phyloP scores from a whole-genome alignment of 2,113 vertebrate species.

The Rhodinocichla rosea region DNA sequence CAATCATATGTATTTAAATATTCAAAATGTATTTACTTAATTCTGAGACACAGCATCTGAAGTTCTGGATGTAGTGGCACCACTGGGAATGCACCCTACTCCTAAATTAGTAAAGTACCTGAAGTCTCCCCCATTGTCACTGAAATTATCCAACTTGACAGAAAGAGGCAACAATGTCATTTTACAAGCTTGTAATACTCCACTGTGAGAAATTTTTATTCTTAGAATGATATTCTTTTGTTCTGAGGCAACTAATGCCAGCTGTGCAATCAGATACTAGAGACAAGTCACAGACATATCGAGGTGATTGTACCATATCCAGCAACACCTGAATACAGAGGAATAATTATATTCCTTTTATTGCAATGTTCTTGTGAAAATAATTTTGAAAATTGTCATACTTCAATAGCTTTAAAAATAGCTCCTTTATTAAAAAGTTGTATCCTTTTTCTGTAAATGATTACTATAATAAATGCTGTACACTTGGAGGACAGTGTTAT shows the following conservation, averaged over 20 bases:
- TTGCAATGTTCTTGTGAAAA: not conserved
- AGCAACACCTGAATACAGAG: not conserved
- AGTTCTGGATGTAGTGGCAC: not conserved
- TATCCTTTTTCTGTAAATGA: not conserved
- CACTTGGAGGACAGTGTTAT: not conserved
- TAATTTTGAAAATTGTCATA: not conserved
- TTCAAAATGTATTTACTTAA: not conserved
- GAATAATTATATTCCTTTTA: not conserved
- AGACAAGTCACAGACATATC: not conserved
- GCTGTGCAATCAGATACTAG: not conserved
- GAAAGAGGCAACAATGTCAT: not conserved
- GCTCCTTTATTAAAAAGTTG: not conserved
- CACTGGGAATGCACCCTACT: not conserved
- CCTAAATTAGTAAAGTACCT: not conserved
- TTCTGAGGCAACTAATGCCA: not conserved
- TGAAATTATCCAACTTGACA: not conserved
- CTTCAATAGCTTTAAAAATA: conserved; percentile 2
- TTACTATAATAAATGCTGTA: not conserved
- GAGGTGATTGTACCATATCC: not conserved
- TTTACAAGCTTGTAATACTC: not conserved
- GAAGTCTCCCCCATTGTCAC: not conserved
- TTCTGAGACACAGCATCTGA: not conserved
- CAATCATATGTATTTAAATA: not conserved
- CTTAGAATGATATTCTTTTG: not conserved
- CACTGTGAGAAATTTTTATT: not conserved